Conservation (phyloP, 2,113 vertebrate species). For the Hymenochirus boettgeri region DNA sequence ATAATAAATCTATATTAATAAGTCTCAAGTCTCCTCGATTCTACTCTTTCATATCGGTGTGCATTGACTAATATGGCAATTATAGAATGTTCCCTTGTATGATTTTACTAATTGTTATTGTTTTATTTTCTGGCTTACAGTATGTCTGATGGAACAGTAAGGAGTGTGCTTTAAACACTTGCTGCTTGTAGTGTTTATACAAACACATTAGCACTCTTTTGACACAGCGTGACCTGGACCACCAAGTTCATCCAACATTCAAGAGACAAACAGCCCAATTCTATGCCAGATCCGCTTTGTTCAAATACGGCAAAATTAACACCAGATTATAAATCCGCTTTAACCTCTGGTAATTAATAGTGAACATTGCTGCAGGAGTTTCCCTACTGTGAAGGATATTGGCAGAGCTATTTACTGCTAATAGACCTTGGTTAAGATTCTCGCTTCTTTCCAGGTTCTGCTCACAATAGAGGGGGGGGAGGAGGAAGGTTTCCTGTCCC, state of each 20-base stretch:
- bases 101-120: too few species aligned
- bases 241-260: constrained; percentile 55
- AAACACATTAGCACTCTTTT: constrained; percentile 60
- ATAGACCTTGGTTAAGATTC: constrained; percentile 70
- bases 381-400: constrained; percentile 66
- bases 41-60: too few species aligned
- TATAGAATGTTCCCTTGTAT: too few species aligned
- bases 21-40: too few species aligned
- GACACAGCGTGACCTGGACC: constrained; percentile 56
- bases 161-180: constrained; percentile 53
- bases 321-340: constrained; percentile 68
- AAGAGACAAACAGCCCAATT: constrained; percentile 56
- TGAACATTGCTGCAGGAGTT: constrained; percentile 58
- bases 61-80: too few species aligned
- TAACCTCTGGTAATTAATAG: constrained; percentile 61
- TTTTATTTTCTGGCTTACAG: constrained; percentile 36
- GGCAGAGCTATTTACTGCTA: constrained; percentile 67
- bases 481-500: constrained; percentile 46
- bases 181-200: constrained; percentile 52
- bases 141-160: too few species aligned
- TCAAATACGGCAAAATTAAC: constrained; percentile 70
- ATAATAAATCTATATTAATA: too few species aligned
- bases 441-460: constrained; percentile 57
- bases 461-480: constrained; percentile 46
- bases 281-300: constrained; percentile 53